These are phyloP conservation scores for Ailurus styani DNA, from an alignment of 2,113 vertebrate genomes.

Conservation along the genomic window DNA sequence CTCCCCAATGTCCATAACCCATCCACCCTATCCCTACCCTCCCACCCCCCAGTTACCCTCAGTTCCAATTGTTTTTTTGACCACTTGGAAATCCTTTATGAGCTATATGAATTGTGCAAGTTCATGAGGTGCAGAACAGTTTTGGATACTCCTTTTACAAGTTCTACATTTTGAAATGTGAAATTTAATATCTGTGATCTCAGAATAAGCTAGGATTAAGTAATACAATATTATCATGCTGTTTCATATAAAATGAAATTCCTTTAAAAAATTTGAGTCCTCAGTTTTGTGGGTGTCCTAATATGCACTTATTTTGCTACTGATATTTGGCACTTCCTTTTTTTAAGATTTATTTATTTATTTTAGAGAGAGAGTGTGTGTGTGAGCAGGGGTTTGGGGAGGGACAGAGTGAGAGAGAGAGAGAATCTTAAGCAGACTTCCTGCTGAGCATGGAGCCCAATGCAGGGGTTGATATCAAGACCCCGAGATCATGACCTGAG, in stretches of 20 bases:
- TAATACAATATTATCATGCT: neutral
- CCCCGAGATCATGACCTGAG: too few relatives aligned
- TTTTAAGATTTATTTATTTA: too few relatives aligned
- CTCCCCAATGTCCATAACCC: too few relatives aligned
- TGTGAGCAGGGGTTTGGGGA: too few relatives aligned
- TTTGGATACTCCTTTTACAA: neutral
- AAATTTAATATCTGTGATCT: neutral
- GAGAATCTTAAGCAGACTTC: too few relatives aligned
- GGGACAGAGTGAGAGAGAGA: too few relatives aligned
- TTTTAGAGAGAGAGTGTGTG: too few relatives aligned
- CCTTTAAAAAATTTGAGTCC: neutral
- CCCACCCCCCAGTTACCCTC: too few relatives aligned
- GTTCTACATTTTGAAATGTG: slow-evolving; percentile 2
- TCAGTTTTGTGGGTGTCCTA: neutral
- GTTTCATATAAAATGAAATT: neutral
- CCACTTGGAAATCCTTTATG: neutral
- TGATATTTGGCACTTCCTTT: neutral
- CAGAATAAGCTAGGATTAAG: neutral
- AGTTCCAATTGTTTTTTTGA: neutral
- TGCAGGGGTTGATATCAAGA: too few relatives aligned
- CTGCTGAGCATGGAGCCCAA: too few relatives aligned
- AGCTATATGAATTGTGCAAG: neutral
- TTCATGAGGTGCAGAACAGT: neutral
- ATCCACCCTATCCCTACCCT: too few relatives aligned
- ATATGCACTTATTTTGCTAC: neutral